These are phyloP conservation scores for Epinotia nisella DNA, from an alignment of 2,888 invertebrate species.

Conservation along the genomic window DNA sequence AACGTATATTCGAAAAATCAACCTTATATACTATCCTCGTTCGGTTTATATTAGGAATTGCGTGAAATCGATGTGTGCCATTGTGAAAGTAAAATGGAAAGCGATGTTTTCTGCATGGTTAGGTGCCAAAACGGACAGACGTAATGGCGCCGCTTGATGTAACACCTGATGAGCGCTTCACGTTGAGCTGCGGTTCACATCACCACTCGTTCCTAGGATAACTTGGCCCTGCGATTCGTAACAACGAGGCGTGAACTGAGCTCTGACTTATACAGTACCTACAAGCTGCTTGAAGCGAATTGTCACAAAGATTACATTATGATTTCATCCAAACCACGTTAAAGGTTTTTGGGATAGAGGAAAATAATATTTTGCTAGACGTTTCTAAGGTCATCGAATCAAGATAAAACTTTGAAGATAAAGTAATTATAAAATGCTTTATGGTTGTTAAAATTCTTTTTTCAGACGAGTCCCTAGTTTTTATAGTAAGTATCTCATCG, in stretches of 20 bases:
- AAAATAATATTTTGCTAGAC: not conserved
- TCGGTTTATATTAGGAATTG: not conserved
- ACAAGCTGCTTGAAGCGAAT: not conserved
- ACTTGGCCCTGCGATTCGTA: not conserved
- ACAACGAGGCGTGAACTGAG: not conserved
- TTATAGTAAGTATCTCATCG: too few species aligned
- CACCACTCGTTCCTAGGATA: not conserved
- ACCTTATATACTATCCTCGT: not conserved
- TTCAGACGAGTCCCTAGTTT: too few species aligned
- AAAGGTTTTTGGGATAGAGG: too few species aligned
- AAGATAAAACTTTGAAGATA: not conserved
- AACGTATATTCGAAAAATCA: not conserved
- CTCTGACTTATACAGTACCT: not conserved
- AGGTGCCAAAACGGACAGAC: conserved; percentile 34
- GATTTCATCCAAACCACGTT: too few species aligned
- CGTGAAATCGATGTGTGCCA: not conserved
- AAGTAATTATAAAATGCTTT: too few species aligned
- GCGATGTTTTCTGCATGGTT: conserved; percentile 26
- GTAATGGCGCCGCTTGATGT: conserved; percentile 33
- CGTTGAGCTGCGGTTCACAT: not conserved
- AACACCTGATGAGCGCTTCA: conserved; percentile 20
- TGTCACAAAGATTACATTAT: too few species aligned
- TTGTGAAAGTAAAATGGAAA: conserved; percentile 1
- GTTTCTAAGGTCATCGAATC: not conserved
- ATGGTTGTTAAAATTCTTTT: too few species aligned